phyloP scores from a whole-genome alignment of 1,140 invertebrate species.

The Zaprionus davidi region DNA sequence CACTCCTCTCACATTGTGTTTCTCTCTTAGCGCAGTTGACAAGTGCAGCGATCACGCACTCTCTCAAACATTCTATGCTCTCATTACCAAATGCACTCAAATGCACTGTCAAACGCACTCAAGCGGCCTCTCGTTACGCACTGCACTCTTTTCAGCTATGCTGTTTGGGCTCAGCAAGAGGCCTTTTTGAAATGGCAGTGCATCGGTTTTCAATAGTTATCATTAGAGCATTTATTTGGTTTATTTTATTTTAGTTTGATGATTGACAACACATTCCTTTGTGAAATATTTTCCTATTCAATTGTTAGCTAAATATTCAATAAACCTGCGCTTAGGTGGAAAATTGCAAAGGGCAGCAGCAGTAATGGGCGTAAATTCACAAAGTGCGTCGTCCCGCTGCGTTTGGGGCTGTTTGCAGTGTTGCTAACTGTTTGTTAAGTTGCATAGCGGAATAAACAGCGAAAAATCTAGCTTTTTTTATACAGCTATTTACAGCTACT shows the following conservation, averaged over 20 bases:
- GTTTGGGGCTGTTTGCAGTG: not conserved
- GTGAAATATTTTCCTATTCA: not conserved
- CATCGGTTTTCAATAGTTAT: not conserved
- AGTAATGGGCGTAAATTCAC: not conserved
- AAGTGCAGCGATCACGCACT: not conserved
- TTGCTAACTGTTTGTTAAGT: not conserved
- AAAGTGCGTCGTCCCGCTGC: not conserved
- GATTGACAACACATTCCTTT: not conserved
- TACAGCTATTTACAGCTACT: not conserved
- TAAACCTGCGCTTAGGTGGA: slow-evolving; percentile 7
- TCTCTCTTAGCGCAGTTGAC: not conserved
- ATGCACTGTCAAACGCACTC: not conserved
- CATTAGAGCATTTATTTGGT: not conserved
- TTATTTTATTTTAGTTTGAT: not conserved
- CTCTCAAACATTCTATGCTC: not conserved
- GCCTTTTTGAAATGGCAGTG: not conserved
- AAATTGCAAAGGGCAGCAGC: not conserved
- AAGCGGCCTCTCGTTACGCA: not conserved
- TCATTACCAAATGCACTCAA: not conserved
- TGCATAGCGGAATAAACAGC: too few relatives aligned
- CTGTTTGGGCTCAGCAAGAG: not conserved
- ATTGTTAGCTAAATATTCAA: slow-evolving; percentile 10
- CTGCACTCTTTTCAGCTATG: not conserved
- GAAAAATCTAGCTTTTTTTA: too few relatives aligned
- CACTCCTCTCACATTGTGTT: not conserved